Evolutionary conservation across 1,140 invertebrate species (phyloP).

Genomic region (Drosophila virilis): DNA sequence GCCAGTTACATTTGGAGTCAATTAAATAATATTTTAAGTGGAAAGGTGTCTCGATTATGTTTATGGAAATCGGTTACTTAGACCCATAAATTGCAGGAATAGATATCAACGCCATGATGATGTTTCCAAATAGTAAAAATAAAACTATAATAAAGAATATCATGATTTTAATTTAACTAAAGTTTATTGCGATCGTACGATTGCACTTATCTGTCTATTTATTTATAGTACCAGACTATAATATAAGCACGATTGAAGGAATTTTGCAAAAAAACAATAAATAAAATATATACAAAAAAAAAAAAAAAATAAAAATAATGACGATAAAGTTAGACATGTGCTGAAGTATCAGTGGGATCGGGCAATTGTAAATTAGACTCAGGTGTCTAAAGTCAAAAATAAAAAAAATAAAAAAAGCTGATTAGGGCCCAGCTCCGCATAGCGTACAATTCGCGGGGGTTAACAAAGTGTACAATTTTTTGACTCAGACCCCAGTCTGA

Average conservation of each 20-base stretch:
- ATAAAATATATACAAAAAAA: conserved; percentile 5
- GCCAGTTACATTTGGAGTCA: too few relatives aligned
- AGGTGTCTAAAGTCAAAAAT: conserved; percentile 24
- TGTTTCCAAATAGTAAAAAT: too few relatives aligned
- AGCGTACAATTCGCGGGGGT: conserved; percentile 15
- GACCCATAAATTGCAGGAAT: too few relatives aligned
- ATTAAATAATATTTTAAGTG: too few relatives aligned
- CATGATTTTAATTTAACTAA: conserved; percentile 7
- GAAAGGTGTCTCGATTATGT: too few relatives aligned
- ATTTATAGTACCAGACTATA: conserved; percentile 34
- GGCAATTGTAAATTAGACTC: conserved; percentile 43
- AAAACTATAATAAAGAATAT: too few relatives aligned
- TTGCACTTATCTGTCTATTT: conserved; percentile 12
- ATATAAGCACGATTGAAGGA: conserved; percentile 24
- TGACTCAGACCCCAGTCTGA: background rate
- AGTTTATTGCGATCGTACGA: conserved; percentile 24
- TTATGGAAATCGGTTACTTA: too few relatives aligned
- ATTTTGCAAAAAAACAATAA: conserved; percentile 10
- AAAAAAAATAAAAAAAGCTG: conserved; percentile 13
- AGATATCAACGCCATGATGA: too few relatives aligned
- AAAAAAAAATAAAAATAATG: background rate
- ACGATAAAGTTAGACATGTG: conserved; percentile 32
- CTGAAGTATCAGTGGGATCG: conserved; percentile 1
- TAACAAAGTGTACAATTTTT: background rate
- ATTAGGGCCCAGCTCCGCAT: conserved; percentile 20